Conservation (phyloP, 2,888 invertebrate species). For the Agonopterix alstromeriana region DNA sequence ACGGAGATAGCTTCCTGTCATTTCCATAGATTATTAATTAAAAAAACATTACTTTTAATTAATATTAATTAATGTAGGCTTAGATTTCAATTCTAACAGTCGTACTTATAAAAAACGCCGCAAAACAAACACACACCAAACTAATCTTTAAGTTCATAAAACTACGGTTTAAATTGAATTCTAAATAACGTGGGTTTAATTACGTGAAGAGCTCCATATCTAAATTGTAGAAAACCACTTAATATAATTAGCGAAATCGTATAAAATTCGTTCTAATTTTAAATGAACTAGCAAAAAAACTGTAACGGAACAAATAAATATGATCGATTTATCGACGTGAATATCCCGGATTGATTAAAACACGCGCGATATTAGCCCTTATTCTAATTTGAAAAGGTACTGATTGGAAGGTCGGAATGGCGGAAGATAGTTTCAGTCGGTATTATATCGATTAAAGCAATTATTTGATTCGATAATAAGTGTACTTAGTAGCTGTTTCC, state of each 20-base stretch:
- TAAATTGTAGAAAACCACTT: constrained; percentile 1
- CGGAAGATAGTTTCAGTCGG: background rate
- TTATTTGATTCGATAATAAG: background rate
- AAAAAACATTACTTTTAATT: too few relatives aligned
- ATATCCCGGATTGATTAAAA: constrained; percentile 49
- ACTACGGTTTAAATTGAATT: too few relatives aligned
- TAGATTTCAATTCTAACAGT: too few relatives aligned
- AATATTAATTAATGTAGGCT: too few relatives aligned
- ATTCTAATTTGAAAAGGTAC: background rate
- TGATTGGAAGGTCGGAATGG: background rate
- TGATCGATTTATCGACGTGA: constrained; percentile 63
- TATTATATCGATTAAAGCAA: constrained; percentile 1
- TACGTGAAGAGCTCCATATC: background rate
- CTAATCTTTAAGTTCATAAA: too few relatives aligned
- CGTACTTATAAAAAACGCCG: too few relatives aligned
- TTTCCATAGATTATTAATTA: too few relatives aligned
- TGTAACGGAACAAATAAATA: constrained; percentile 12
- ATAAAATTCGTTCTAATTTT: constrained; percentile 3
- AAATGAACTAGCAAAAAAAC: constrained; percentile 2
- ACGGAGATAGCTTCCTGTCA: too few relatives aligned
- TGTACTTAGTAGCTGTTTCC: too few relatives aligned
- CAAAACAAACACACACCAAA: too few relatives aligned
- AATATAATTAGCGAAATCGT: constrained; percentile 4
- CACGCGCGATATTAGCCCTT: background rate
- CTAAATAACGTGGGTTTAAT: too few relatives aligned